Evolutionary conservation across 2,888 invertebrate species (phyloP).

Genomic region (Phoronis australis): DNA sequence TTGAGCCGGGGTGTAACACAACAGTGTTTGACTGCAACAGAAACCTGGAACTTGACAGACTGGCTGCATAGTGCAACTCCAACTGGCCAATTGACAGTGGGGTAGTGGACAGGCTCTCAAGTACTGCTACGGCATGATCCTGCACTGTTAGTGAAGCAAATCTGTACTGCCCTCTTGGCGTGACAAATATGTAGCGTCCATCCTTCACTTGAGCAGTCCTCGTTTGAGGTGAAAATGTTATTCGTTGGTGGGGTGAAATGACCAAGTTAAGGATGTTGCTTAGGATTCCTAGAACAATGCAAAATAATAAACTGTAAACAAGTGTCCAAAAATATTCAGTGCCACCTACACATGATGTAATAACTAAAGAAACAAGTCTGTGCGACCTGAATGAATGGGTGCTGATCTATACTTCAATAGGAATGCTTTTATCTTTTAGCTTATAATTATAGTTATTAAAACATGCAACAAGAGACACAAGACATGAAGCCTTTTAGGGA

Average conservation of each 20-base stretch:
- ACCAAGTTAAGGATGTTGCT: slow-evolving; percentile 26
- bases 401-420: too few relatives aligned
- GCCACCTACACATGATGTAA: too few relatives aligned
- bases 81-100: slow-evolving; percentile 19
- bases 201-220: slow-evolving; percentile 20
- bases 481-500: too few relatives aligned
- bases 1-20: slow-evolving; percentile 26
- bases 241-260: slow-evolving; percentile 24
- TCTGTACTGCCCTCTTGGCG: slow-evolving; percentile 23
- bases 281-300: too few relatives aligned
- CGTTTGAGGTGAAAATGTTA: slow-evolving; percentile 22
- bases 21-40: slow-evolving; percentile 22
- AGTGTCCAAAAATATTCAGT: too few relatives aligned
- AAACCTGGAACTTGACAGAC: slow-evolving; percentile 19
- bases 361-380: too few relatives aligned
- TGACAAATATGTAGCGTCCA: slow-evolving; percentile 16
- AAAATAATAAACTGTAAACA: too few relatives aligned
- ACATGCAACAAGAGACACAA: too few relatives aligned
- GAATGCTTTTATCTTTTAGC: too few relatives aligned
- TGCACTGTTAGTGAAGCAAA: slow-evolving; percentile 27
- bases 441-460: too few relatives aligned
- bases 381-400: too few relatives aligned
- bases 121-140: slow-evolving; percentile 22
- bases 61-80: slow-evolving; percentile 26
- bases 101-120: slow-evolving; percentile 20